Evolutionary conservation across 2,888 invertebrate genomes (phyloP).

Genomic region (Subacronicta megacephala): DNA sequence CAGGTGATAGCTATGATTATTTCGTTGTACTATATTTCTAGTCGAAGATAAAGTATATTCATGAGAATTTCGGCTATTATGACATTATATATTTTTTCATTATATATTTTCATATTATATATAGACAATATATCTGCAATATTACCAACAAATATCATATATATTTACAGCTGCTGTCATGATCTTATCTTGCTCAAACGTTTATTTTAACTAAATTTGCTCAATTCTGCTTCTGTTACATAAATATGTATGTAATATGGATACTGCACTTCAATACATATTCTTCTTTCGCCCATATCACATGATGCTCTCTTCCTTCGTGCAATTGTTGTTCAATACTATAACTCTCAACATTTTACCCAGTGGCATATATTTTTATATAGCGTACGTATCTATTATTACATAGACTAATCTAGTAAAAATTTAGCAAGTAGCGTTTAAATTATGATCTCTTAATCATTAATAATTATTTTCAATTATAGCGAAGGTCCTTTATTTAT

Average conservation of each 20-base stretch:
- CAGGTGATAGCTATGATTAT: constrained; percentile 85
- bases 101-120: no score
- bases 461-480: constrained; percentile 88
- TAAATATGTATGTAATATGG: constrained; percentile 37
- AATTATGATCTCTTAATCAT: constrained; percentile 90
- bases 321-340: constrained; percentile 71
- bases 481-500: constrained; percentile 83
- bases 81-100: no score
- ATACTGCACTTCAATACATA: constrained; percentile 36
- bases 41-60: constrained; percentile 81
- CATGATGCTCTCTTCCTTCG: constrained; percentile 50
- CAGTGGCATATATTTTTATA: constrained; percentile 84
- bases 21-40: constrained; percentile 85
- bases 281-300: constrained; percentile 33
- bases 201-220: constrained; percentile 87
- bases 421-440: constrained; percentile 83
- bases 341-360: constrained; percentile 70
- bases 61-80: constrained; percentile 80
- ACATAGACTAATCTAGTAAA: constrained; percentile 85
- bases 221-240: constrained; percentile 77
- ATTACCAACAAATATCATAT: constrained; percentile 50
- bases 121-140: constrained; percentile 66
- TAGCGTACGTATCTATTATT: constrained; percentile 80
- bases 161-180: constrained; percentile 74
- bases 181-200: constrained; percentile 85